These are phyloP conservation scores for Noctua janthe DNA, from an alignment of 2,888 invertebrate genomes.

Conservation along the genomic window DNA sequence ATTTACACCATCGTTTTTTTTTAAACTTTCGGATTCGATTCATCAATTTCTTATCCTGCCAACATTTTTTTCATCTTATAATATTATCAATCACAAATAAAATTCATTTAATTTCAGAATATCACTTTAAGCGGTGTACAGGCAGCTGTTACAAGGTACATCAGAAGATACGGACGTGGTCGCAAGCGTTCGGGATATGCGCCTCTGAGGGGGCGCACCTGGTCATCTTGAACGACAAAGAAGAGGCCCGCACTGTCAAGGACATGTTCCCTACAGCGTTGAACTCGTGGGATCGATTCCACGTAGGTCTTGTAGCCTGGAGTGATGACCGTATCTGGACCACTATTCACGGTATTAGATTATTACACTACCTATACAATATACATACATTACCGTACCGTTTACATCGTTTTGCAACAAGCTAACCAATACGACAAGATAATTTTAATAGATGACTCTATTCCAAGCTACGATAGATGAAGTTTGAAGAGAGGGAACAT, in stretches of 20 bases:
- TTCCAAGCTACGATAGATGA: background rate
- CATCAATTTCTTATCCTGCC: no score
- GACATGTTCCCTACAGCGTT: slow-evolving; percentile 22
- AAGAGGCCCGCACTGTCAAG: slow-evolving; percentile 35
- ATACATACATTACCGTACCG: no score
- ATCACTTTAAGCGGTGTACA: slow-evolving; percentile 22
- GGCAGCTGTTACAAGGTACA: slow-evolving; percentile 52
- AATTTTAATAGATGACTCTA: background rate
- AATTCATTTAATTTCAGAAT: slow-evolving; percentile 19
- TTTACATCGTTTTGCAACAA: background rate
- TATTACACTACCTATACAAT: background rate
- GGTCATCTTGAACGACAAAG: slow-evolving; percentile 38
- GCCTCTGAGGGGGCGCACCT: slow-evolving; percentile 37
- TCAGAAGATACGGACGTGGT: background rate
- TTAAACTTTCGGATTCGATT: no score
- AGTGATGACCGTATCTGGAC: background rate
- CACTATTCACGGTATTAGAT: slow-evolving; percentile 24
- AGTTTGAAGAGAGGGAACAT: background rate
- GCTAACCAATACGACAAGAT: no score
- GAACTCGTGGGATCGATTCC: slow-evolving; percentile 19
- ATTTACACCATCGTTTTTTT: no score
- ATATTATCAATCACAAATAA: no score
- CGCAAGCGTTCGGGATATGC: slow-evolving; percentile 31
- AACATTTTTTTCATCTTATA: no score
- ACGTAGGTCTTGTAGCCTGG: slow-evolving; percentile 23